phyloP scores from a whole-genome alignment of 1,140 invertebrate species.

The Cepaea nemoralis region DNA sequence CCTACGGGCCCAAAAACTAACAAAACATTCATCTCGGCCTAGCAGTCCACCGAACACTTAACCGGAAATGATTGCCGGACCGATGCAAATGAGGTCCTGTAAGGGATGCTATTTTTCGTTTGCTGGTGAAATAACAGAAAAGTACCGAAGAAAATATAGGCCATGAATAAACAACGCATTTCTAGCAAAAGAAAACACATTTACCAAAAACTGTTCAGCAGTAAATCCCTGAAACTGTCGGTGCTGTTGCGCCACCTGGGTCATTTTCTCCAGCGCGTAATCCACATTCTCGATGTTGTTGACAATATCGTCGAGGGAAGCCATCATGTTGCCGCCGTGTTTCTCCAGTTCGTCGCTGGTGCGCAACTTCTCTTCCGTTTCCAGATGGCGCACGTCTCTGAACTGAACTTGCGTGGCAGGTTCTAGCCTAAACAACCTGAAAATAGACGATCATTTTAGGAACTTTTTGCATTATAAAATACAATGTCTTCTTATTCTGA shows the following conservation, averaged over 20 bases:
- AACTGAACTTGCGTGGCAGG: constrained; percentile 54
- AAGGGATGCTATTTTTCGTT: too few species aligned
- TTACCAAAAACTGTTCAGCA: constrained; percentile 61
- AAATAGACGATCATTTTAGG: constrained; percentile 43
- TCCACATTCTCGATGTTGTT: constrained; percentile 67
- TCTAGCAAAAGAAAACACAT: not conserved
- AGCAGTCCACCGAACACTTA: too few species aligned
- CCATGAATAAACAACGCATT: too few species aligned
- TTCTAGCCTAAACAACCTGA: constrained; percentile 61
- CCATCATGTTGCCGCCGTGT: constrained; percentile 64
- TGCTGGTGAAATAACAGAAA: too few species aligned
- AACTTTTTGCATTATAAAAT: too few species aligned
- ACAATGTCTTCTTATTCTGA: too few species aligned
- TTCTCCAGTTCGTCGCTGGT: constrained; percentile 61
- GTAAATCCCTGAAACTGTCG: constrained; percentile 55
- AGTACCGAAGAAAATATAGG: too few species aligned
- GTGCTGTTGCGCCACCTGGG: constrained; percentile 55
- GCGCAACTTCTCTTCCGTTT: constrained; percentile 58
- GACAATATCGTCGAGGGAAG: constrained; percentile 62
- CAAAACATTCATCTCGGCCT: too few species aligned
- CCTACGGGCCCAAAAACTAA: too few species aligned
- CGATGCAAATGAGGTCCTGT: too few species aligned
- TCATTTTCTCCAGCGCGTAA: constrained; percentile 55
- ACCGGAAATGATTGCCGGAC: too few species aligned
- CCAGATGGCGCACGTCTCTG: constrained; percentile 55